Percentiles rank a stretch among this genome's conserved stretches.
Evolutionary conservation across 2,113 vertebrate species (phyloP).

Genomic region (Rhea pennata): DNA sequence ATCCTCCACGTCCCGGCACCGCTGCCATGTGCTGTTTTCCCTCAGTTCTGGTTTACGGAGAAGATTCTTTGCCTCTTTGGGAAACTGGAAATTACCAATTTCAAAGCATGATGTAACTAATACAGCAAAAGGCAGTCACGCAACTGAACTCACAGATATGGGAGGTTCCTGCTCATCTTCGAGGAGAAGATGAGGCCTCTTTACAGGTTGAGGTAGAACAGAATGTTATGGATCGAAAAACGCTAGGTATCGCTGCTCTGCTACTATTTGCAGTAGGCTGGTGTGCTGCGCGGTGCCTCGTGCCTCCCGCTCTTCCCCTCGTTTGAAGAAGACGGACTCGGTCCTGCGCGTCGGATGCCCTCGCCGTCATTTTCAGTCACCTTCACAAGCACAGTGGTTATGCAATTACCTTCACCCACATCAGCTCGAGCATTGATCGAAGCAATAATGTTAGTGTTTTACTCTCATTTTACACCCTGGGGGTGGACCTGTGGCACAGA

Average conservation of each 20-base stretch:
- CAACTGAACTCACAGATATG: neutral
- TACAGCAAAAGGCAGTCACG: neutral
- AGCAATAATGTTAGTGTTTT: neutral
- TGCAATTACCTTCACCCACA: rapidly evolving
- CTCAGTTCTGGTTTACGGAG: neutral
- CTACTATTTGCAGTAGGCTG: neutral
- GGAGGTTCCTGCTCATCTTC: too few relatives aligned
- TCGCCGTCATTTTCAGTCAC: neutral
- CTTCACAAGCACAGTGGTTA: neutral
- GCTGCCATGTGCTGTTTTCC: neutral
- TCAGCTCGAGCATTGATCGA: neutral
- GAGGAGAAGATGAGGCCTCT: neutral
- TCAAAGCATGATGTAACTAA: neutral
- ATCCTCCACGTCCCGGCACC: neutral
- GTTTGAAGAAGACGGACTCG: neutral
- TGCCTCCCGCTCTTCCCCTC: neutral
- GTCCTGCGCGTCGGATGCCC: rapidly evolving
- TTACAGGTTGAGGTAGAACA: neutral
- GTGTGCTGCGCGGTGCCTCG: rapidly evolving
- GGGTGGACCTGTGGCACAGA: neutral
- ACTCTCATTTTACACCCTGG: neutral
- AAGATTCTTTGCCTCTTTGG: neutral
- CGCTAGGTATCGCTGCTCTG: neutral
- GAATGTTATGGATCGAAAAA: neutral
- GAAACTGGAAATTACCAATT: neutral